Evolutionary conservation across 2,888 invertebrate species (phyloP), one percentile per base, ranked within the genome.

Genomic region (Notodromas monacha): DNA sequence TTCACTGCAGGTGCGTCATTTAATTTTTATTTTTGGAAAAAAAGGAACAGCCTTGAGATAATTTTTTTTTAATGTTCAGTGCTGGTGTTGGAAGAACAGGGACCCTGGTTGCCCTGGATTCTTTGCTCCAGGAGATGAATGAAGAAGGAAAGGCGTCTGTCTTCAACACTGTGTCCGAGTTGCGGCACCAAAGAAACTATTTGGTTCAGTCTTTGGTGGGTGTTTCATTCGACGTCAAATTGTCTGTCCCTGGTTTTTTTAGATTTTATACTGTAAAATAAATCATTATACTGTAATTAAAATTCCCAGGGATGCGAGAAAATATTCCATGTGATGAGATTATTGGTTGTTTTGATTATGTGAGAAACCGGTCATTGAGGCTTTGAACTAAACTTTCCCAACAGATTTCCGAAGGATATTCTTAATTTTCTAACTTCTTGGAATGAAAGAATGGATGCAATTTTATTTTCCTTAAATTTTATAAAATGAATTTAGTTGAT

Each of bases 71-170:
- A 32, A 12, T 28, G 27, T 40, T 4, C 36, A 69, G 68, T 48
- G 84, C 84, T 21, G 86, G 86, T 30, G 84, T 86, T 32, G 86
- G 86, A 2, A 60, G 86, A 43, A 84, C 84, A 4, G 86, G 86
- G 33, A 86, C 86, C 4, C 57, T 84, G 35, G 79, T 84, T 21
- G 84, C 84, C 10, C 57, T 86, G 30, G 84, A 86, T 51, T 74
- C 73, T 27, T 57, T 84, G 36, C 55, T 81, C 38, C 73, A 79
- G 40, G 79, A 84, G 48, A 55, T 79, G 33, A 58, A 61, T 16
- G 70, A 68, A 37, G 73, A 76, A 41, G 65, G 63, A 3, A 67
- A 69, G 42, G 76, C 69, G 10, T 66, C 79, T 29, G 73, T 86
- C 32, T 81, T 76, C 51, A 74, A 74, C 48, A 76, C 76, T 4